Evolutionary conservation across 1,140 invertebrate genomes (phyloP), one percentile per base, ranked within the genome.

Genomic region (Drosophila malerkotliana): DNA sequence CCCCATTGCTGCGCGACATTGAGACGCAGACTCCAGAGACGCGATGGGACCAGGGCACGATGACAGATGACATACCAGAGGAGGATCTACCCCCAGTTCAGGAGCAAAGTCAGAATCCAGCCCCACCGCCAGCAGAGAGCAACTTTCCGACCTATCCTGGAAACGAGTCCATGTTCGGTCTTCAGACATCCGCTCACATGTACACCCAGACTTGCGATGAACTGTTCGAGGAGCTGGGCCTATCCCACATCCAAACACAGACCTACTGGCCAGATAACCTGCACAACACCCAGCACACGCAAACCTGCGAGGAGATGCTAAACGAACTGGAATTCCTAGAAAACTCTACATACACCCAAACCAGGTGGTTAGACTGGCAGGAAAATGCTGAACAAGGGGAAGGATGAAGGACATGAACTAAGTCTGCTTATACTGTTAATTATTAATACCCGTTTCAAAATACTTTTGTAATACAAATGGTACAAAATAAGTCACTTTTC

Each of bases 191-290:
- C 7, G 93, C 87, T 34, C 93, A 94, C 64, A 94, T 92, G 77
- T 94, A 92, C 66, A 95, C 94, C 2, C 94, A 95, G 80, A 95
- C 94, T 8, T 94, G 93, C 62, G 93, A 94, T 15, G 93, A 94
- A 37, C 77, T 91, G 92, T 37, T 91, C 87, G 56, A 87, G 54
- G 93, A 93, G 75, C 79, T 94, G 4, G 93, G 92, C 2, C 87
- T 94, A 18, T 93, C 93, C 7, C 92, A 94, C 59, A 94, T 93
- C 41, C 93, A 95, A 76, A 95, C 94, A 0, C 94, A 95, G 76
- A 95, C 94, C 1, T 90, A 92, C 14, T 93, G 93, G 92, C 77
- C 92, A 14, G 72, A 74, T 48, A 77, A 69, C 9, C 69, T 81
- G 2, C 72, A 84, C 44, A 89, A 90, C 14, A 89, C 87, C 1